These are phyloP conservation scores for Sapajus apella DNA, from an alignment of 2,113 vertebrate species.

Conservation along the genomic window DNA sequence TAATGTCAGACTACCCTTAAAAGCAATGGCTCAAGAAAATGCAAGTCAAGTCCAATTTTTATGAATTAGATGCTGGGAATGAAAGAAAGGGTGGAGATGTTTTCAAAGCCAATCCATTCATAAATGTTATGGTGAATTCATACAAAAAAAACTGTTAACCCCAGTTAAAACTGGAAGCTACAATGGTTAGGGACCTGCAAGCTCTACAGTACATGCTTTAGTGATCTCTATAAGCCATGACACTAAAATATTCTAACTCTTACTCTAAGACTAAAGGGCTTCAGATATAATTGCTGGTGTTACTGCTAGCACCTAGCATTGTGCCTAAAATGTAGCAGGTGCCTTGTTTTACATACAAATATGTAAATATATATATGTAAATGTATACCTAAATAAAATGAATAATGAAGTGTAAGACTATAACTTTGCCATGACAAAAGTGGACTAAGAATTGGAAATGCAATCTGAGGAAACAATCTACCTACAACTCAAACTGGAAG, in stretches of 20 bases:
- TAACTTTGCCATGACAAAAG: background rate
- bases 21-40: constrained; percentile 74
- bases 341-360: background rate
- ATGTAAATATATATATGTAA: background rate
- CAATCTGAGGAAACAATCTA: background rate
- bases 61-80: constrained; percentile 64
- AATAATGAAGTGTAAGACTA: background rate
- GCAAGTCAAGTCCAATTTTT: constrained; percentile 77
- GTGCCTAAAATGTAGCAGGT: background rate
- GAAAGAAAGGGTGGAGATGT: constrained; percentile 62
- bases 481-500: background rate
- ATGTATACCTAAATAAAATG: background rate
- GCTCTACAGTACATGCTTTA: background rate
- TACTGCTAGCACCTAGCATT: background rate
- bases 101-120: constrained; percentile 74
- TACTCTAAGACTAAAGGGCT: constrained; percentile 31
- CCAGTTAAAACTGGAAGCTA: background rate
- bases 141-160: constrained; percentile 76
- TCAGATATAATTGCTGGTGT: background rate
- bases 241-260: constrained; percentile 45
- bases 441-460: background rate
- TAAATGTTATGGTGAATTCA: constrained; percentile 81
- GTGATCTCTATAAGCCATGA: background rate
- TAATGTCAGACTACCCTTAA: constrained; percentile 62
- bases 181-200: background rate